Evolutionary conservation across 1,140 invertebrate genomes (phyloP).

Genomic region (Neuroterus valhalla): DNA sequence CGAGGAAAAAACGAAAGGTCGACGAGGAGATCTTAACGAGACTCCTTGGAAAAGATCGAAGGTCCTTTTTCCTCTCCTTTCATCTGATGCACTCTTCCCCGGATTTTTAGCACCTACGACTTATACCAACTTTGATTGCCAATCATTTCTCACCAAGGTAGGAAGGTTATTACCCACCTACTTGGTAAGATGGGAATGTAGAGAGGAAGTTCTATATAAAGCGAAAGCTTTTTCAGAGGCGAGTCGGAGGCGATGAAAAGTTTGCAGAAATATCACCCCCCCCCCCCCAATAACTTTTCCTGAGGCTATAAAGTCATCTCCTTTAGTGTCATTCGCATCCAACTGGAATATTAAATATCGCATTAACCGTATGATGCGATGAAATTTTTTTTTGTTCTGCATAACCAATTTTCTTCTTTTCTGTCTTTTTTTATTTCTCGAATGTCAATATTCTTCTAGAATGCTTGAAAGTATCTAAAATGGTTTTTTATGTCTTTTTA

Average conservation of each 20-base stretch:
- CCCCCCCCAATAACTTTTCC: conserved; percentile 16
- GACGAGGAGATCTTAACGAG: conserved; percentile 48
- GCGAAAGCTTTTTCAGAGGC: conserved; percentile 25
- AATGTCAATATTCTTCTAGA: too few relatives aligned
- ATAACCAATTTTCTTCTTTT: too few relatives aligned
- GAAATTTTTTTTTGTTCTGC: background rate
- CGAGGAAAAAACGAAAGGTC: conserved; percentile 33
- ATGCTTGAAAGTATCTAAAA: too few relatives aligned
- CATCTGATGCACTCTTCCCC: conserved; percentile 30
- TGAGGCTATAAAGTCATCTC: conserved; percentile 1
- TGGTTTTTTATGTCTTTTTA: too few relatives aligned
- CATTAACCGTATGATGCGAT: background rate
- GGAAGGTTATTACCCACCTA: conserved; percentile 59
- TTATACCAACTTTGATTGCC: conserved; percentile 65
- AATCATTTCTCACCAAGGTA: conserved; percentile 61
- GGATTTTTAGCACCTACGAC: conserved; percentile 39
- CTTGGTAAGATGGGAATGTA: conserved; percentile 36
- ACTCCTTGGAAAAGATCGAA: conserved; percentile 46
- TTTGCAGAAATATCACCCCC: conserved; percentile 54
- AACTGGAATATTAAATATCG: background rate
- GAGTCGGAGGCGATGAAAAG: conserved; percentile 35
- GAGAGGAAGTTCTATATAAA: conserved; percentile 23
- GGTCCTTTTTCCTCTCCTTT: conserved; percentile 29
- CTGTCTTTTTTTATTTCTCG: too few relatives aligned
- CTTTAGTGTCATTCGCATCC: conserved; percentile 5